These are phyloP conservation scores for Gallinago undulata DNA, from an alignment of 2,113 vertebrate genomes.

Conservation along the genomic window DNA sequence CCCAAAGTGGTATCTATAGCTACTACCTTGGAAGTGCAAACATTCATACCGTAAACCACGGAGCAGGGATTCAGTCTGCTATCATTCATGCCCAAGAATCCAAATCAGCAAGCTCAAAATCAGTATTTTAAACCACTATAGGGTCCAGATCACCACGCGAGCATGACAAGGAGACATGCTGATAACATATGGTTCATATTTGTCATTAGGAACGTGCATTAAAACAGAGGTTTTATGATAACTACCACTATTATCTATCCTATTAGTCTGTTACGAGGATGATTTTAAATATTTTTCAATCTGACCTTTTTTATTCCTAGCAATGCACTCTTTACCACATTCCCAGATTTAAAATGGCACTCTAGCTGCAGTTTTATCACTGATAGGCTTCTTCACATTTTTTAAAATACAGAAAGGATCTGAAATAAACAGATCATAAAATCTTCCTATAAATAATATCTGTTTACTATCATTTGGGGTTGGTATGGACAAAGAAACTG, in stretches of 20 bases:
- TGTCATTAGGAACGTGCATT: background rate
- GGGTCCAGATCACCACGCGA: background rate
- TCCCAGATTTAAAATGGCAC: background rate
- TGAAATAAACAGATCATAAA: background rate
- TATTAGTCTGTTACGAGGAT: background rate
- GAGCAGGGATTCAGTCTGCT: background rate
- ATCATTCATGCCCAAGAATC: background rate
- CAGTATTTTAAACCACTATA: background rate
- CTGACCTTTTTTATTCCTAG: background rate
- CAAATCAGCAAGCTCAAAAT: background rate
- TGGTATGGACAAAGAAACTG: background rate
- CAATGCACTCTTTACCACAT: background rate
- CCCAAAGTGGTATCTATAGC: background rate
- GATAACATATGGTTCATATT: background rate
- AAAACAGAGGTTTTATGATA: background rate
- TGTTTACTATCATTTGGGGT: background rate
- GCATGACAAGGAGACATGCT: background rate
- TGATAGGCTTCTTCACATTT: background rate
- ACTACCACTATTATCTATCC: background rate
- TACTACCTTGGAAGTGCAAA: background rate
- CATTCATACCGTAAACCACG: accelerated
- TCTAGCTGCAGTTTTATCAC: background rate
- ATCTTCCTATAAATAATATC: background rate
- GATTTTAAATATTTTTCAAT: background rate
- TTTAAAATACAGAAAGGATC: background rate